Base-by-base conservation (phyloP, 2,113 vertebrate genomes). In the Perca flavescens region DNA sequence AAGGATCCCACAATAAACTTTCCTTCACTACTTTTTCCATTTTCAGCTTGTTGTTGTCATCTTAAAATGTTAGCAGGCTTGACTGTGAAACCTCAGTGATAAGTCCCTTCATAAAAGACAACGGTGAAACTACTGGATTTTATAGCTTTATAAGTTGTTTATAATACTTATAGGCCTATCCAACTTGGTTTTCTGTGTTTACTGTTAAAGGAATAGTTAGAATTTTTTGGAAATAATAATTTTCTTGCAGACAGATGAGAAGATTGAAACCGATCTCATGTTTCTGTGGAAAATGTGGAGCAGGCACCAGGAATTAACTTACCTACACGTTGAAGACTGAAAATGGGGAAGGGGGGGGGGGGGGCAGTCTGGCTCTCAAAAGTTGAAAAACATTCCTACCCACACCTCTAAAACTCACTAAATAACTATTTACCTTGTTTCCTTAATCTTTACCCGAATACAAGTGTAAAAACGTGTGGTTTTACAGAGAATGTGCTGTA, bases 11-110 rank as follows among this genome's bases (percentile, higher is more conserved):
- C 77, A 69, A 66, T 61, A 86, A 86, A 79, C 63, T 87, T 69
- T 84, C 80, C 86, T 58, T 70, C 78, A 57, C 77, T 77, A 49
- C 28, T 69, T 84, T 86, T 92, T 88, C 88, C 85, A 78, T 64
- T 70, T 88, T 58, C 83, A 80, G 47, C 73, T 78, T 61, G 43
- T 77, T 90, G 75, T 83, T 76, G 74, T 79, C 40, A 43, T 43
- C 25, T 75, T 25, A 57, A 85, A 71, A 54, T 78, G 49, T 80
- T 74, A 49, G 64, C 82, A 50, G 73, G 9, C n/a, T 60, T 22
- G 47, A 17, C 46, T 62, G 22, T 53, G 52, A 87, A 85, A 83
- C 60, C 46, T 79, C 72, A 58, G 58, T 67, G n/a, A 86, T 64
- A 72, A 65, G 16, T 50, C 43, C 1, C 36, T 25, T 11, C 46